phyloP scores from a whole-genome alignment of 2,113 vertebrate species.

The Malaclemys terrapin region DNA sequence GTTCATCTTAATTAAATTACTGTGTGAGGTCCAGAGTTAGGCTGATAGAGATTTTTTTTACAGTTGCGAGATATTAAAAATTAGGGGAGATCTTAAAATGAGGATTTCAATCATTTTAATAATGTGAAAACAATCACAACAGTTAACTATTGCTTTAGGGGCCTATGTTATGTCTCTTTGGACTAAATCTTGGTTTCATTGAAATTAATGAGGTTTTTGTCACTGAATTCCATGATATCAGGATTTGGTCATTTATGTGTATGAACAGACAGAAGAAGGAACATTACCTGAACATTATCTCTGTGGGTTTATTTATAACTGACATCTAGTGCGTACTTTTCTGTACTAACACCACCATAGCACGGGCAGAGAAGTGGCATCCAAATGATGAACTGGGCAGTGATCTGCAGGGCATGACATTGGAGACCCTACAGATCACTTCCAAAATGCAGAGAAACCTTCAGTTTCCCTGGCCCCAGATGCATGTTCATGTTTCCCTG shows the following conservation, averaged over 20 bases:
- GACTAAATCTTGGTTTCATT: neutral
- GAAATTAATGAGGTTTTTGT: too few species aligned
- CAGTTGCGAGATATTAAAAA: neutral
- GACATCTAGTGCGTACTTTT: neutral
- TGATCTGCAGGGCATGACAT: neutral
- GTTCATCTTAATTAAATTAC: neutral
- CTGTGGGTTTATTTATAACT: too few species aligned
- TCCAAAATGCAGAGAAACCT: neutral
- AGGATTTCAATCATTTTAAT: neutral
- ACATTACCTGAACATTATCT: neutral
- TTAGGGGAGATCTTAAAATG: neutral
- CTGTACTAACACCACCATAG: neutral
- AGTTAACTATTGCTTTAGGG: neutral
- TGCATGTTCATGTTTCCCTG: neutral
- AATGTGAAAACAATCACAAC: neutral
- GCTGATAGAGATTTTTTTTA: neutral
- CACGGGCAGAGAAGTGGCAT: neutral
- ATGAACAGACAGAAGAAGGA: neutral
- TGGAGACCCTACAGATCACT: neutral
- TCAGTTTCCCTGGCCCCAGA: neutral
- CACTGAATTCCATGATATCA: neutral
- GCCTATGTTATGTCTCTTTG: neutral
- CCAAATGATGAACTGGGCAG: rapidly evolving
- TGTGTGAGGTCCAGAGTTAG: neutral
- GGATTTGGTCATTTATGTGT: neutral